phyloP scores from a whole-genome alignment of 2,797 vertebrate genomes.

The Fistularia commersonii region DNA sequence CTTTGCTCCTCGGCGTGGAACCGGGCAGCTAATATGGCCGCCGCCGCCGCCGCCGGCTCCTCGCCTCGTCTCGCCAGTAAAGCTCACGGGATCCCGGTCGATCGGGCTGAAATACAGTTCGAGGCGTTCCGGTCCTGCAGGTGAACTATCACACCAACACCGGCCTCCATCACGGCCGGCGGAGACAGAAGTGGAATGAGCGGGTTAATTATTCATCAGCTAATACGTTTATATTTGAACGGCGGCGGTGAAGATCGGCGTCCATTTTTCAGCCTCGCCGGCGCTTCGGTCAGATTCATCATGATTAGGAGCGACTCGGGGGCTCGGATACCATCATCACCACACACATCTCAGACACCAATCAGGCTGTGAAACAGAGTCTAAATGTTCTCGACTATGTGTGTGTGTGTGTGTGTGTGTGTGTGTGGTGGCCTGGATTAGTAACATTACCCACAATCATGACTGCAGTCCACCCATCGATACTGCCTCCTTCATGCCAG shows the following conservation, averaged over 20 bases:
- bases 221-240: conserved; percentile 65
- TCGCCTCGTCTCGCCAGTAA: too few species aligned
- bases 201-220: conserved; percentile 50
- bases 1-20: too few species aligned
- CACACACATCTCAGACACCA: too few species aligned
- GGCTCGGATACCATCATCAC: too few species aligned
- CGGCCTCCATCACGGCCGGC: too few species aligned
- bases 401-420: conserved; percentile 12
- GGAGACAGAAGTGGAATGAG: conserved; percentile 49
- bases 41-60: too few species aligned
- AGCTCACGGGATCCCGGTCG: too few species aligned
- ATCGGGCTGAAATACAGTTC: too few species aligned
- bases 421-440: conserved; percentile 8
- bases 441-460: conserved; percentile 37
- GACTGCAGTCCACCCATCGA: conserved; percentile 37
- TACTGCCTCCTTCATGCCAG: conserved; percentile 24
- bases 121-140: too few species aligned
- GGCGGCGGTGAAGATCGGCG: conserved; percentile 42
- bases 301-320: conserved; percentile 47
- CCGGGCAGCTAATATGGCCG: too few species aligned
- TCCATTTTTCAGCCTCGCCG: conserved; percentile 50
- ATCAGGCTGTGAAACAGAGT: too few species aligned
- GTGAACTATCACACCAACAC: too few species aligned
- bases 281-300: conserved; percentile 52
- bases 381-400: conserved; percentile 23